phyloP scores from a whole-genome alignment of 1,140 invertebrate genomes.

The Achatina immaculata region DNA sequence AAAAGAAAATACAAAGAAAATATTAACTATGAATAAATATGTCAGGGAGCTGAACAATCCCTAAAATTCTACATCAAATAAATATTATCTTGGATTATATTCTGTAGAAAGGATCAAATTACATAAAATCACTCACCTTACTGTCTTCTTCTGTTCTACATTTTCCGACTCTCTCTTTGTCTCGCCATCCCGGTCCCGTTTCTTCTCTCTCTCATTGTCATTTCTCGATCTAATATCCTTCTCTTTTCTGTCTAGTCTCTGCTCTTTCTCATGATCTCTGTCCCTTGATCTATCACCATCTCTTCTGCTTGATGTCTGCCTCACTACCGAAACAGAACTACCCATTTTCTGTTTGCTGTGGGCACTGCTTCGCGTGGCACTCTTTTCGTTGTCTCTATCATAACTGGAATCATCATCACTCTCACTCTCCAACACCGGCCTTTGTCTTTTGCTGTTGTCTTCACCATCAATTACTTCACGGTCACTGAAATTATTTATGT shows the following conservation, averaged over 20 bases:
- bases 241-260: slow-evolving; percentile 26
- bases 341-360: slow-evolving; percentile 10
- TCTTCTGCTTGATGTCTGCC: not conserved
- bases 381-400: not conserved
- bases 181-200: not conserved
- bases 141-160: slow-evolving; percentile 23
- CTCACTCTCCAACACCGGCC: slow-evolving; percentile 26
- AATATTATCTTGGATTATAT: too few species aligned
- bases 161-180: not conserved
- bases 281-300: slow-evolving; percentile 10
- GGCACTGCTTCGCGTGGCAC: not conserved
- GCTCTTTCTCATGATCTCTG: slow-evolving; percentile 35
- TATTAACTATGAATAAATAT: too few species aligned
- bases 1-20: too few species aligned
- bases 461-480: slow-evolving; percentile 13
- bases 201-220: slow-evolving; percentile 28
- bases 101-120: too few species aligned
- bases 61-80: too few species aligned
- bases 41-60: too few species aligned
- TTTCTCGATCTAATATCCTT: slow-evolving; percentile 21
- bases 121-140: not conserved
- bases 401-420: slow-evolving; percentile 1
- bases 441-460: slow-evolving; percentile 3
- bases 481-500: not conserved
- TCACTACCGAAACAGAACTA: slow-evolving; percentile 33